Evolutionary conservation across 2,113 vertebrate genomes (phyloP), one percentile per base, ranked within the genome.

Genomic region (Nematolebias whitei): DNA sequence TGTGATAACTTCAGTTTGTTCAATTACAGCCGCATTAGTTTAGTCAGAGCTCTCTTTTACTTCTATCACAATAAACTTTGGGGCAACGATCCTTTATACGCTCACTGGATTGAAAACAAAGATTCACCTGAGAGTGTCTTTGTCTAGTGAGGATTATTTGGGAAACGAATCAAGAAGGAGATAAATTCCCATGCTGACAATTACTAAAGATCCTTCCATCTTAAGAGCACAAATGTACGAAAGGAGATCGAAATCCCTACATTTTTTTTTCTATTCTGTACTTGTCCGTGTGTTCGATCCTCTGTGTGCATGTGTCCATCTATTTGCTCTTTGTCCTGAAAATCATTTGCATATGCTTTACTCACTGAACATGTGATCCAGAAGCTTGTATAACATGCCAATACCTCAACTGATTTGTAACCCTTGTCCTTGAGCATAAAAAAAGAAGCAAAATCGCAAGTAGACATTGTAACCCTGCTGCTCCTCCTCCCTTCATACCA

Each of bases 401-500:
- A 56, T 39, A 56, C 66, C 78, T 67, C 35, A 4, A 22, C 76
- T 57, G 39, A 48, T 65, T 70, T 41, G 15, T 63, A 51, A 76
- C 24, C 72, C 56, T 78, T 63, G 60, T 70, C 76, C 62, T 65
- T 50, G 5, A 77, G 56, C 48, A 39, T 44, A 40, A 66, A 68
- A 67, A 47, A 61, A 64, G 62, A 82, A 74, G 74, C 51, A 29
- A 29, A 29, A 29, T 4, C 26, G 7, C 61, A 76, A 82, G 71
- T 83, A 71, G 67, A 71, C 22, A 18, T 66, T 84, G 69, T 86
- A 85, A 90, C 85, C 77, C 73, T 78, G 67, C 77, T 77, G 66
- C 60, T 90, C 82, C 85, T 83, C 85, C 75, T 84, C 85, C 90
- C 92, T 75, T 85, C 87, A 78, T 73, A 86, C 82, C 86, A 85